phyloP scores from a whole-genome alignment of 2,888 invertebrate species.

The Plebejus anna region DNA sequence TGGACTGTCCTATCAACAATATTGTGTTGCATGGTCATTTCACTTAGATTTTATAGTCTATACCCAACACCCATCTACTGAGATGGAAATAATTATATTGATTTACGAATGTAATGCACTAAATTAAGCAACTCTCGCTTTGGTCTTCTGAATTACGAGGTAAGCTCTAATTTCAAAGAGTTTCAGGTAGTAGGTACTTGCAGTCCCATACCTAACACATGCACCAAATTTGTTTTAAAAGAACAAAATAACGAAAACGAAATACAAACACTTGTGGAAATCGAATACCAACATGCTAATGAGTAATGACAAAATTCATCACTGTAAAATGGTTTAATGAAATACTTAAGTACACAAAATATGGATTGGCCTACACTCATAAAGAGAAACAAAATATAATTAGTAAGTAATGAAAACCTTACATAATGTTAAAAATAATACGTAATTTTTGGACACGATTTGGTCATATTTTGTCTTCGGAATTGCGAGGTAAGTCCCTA shows the following conservation, averaged over 20 bases:
- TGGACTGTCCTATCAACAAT: neutral
- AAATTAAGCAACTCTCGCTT: neutral
- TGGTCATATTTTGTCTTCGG: neutral
- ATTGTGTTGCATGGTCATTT: constrained; percentile 11
- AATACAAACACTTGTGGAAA: no score
- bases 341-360: neutral
- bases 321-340: neutral
- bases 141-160: neutral
- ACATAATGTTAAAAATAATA: neutral
- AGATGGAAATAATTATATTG: neutral
- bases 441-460: neutral
- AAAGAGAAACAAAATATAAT: neutral
- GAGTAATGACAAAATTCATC: no score
- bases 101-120: neutral
- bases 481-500: neutral
- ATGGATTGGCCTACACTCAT: neutral
- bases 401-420: neutral
- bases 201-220: no score
- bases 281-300: no score
- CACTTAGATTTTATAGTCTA: neutral
- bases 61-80: neutral
- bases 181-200: neutral
- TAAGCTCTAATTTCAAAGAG: neutral
- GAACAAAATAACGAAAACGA: neutral
- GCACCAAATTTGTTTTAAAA: neutral